phyloP scores from a whole-genome alignment of 2,113 vertebrate genomes.

The Alaudala cheleensis region DNA sequence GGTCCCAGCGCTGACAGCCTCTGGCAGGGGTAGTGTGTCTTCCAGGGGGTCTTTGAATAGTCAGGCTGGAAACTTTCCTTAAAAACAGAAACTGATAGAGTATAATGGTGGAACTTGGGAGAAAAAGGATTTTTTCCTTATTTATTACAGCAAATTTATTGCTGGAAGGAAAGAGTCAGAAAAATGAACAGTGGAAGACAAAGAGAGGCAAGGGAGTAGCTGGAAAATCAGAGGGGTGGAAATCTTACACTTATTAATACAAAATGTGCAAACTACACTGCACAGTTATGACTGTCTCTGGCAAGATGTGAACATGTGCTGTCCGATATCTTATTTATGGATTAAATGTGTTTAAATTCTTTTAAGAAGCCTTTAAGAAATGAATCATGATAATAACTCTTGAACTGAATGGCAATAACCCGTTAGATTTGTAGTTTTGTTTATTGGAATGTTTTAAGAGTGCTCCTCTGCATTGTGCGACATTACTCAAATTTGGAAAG shows the following conservation, averaged over 20 bases:
- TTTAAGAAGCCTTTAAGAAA: neutral
- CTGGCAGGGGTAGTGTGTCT: neutral
- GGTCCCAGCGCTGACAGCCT: neutral
- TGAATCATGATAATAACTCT: neutral
- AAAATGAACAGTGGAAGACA: neutral
- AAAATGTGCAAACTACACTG: fast-evolving
- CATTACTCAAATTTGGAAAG: neutral
- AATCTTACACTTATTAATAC: neutral
- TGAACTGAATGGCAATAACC: neutral
- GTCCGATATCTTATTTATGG: neutral
- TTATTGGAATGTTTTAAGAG: neutral
- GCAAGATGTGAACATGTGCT: neutral
- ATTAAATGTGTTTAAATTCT: neutral
- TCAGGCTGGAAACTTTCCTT: neutral
- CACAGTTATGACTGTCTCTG: neutral
- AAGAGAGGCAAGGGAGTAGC: neutral
- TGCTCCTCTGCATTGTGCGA: fast-evolving
- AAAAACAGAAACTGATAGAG: neutral
- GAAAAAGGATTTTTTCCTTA: neutral
- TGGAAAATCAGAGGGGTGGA: neutral
- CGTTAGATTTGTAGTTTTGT: neutral
- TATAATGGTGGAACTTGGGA: neutral
- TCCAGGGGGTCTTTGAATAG: too few relatives aligned
- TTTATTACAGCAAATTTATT: neutral
- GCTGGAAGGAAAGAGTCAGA: neutral